Conservation (phyloP, 2,797 vertebrate genomes). For the Helicolenus hilgendorfi region DNA sequence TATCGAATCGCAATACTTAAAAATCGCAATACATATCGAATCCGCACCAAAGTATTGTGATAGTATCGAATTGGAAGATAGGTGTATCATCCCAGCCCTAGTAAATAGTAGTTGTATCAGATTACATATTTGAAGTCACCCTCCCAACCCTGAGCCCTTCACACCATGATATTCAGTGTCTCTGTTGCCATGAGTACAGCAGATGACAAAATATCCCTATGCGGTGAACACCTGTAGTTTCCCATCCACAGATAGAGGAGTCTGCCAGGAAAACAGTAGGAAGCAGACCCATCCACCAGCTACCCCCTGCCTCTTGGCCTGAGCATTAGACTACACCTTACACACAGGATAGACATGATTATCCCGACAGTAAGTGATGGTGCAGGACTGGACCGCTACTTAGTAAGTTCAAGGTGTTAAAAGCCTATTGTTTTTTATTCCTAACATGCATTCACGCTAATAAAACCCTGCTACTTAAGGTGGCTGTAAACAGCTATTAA, state of each 20-base stretch:
- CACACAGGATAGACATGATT: neutral
- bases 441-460: neutral
- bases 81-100: too few species aligned
- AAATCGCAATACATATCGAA: too few species aligned
- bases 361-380: neutral
- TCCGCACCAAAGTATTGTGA: too few species aligned
- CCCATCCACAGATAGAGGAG: slow-evolving; percentile 24
- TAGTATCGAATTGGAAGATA: too few species aligned
- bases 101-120: neutral
- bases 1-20: too few species aligned
- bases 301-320: neutral
- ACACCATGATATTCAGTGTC: slow-evolving; percentile 1
- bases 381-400: neutral
- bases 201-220: slow-evolving; percentile 10
- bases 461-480: neutral
- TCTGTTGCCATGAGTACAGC: slow-evolving; percentile 23
- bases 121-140: neutral
- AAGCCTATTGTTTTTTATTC: slow-evolving; percentile 1
- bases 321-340: neutral
- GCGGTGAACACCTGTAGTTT: slow-evolving; percentile 23
- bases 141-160: neutral
- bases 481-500: slow-evolving; percentile 13
- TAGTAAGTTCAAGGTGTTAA: neutral
- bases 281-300: slow-evolving; percentile 6
- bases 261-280: slow-evolving; percentile 34